These are phyloP conservation scores for Syngnathus rostellatus DNA, from an alignment of 2,797 vertebrate genomes.

Conservation along the genomic window DNA sequence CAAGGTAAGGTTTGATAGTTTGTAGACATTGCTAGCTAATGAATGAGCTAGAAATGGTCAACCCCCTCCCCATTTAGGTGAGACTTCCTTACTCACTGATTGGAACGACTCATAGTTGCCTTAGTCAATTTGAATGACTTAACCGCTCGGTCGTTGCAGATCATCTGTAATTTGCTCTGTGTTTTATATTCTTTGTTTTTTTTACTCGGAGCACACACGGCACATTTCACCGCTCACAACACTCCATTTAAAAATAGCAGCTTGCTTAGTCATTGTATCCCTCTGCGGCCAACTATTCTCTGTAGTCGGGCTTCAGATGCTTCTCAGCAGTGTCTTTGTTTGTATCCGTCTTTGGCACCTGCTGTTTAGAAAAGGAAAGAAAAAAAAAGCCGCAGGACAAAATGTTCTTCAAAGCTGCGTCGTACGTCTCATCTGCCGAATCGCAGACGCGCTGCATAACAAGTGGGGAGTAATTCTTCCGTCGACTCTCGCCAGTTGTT, in stretches of 20 bases:
- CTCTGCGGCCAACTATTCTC: conserved; percentile 13
- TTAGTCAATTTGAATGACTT: background rate
- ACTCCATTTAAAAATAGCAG: conserved; percentile 5
- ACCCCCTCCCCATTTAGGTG: conserved; percentile 2
- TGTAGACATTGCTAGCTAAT: background rate
- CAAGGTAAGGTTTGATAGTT: conserved; percentile 46
- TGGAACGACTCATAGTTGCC: background rate
- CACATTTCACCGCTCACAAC: background rate
- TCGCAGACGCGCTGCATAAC: background rate
- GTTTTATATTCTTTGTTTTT: background rate
- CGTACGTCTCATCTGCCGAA: background rate
- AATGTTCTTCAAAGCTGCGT: background rate
- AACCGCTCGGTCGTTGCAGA: conserved; percentile 3
- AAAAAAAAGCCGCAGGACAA: background rate
- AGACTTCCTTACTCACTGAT: conserved; percentile 18
- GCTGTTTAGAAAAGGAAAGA: background rate
- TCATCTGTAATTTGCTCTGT: conserved; percentile 2
- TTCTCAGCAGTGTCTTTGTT: conserved; percentile 7
- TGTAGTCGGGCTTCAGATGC: conserved; percentile 10
- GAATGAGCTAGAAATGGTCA: background rate
- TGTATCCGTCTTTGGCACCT: background rate
- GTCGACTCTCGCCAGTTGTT: background rate
- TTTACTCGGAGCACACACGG: background rate
- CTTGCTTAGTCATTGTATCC: conserved; percentile 7
- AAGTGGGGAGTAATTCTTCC: background rate